Percentiles rank a stretch among this genome's conserved stretches.
Evolutionary conservation across 2,797 vertebrate species (phyloP).

Genomic region (Etheostoma nigrum): DNA sequence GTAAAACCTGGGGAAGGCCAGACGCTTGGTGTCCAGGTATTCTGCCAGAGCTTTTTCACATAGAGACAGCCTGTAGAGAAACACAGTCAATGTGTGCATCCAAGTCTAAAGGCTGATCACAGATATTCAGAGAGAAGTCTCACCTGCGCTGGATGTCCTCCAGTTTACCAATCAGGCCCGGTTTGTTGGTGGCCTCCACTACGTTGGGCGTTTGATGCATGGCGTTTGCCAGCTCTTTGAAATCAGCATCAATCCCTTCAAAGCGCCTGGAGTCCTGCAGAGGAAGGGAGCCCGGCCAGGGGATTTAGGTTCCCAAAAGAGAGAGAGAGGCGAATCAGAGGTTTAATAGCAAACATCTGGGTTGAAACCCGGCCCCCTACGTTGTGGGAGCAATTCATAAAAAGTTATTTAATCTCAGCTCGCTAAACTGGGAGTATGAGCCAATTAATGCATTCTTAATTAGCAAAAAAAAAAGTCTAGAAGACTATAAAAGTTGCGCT

Average conservation of each 20-base stretch:
- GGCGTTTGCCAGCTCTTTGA: slow-evolving; percentile 89
- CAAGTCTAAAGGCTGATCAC: not conserved
- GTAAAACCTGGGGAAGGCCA: slow-evolving; percentile 96
- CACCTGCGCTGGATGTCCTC: slow-evolving; percentile 90
- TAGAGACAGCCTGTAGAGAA: slow-evolving; percentile 87
- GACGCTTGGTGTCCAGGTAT: slow-evolving; percentile 94
- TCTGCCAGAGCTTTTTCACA: slow-evolving; percentile 97
- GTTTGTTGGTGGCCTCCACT: slow-evolving; percentile 91
- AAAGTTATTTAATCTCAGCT: slow-evolving; percentile 53
- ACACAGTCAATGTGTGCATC: slow-evolving; percentile 20
- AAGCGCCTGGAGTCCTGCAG: slow-evolving; percentile 92
- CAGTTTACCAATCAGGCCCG: slow-evolving; percentile 89
- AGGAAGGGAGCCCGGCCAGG: slow-evolving; percentile 54
- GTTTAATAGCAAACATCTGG: slow-evolving; percentile 80
- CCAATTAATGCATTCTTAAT: slow-evolving; percentile 60
- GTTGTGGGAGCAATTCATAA: slow-evolving; percentile 57
- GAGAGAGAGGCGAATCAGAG: slow-evolving; percentile 53
- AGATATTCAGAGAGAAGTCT: slow-evolving; percentile 25
- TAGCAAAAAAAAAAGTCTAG: slow-evolving; percentile 10
- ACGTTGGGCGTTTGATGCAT: slow-evolving; percentile 91
- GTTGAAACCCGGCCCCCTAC: slow-evolving; percentile 50
- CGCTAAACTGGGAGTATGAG: slow-evolving; percentile 40
- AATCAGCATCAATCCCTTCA: slow-evolving; percentile 92
- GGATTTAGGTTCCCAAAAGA: slow-evolving; percentile 45
- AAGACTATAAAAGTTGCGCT: slow-evolving; percentile 27